Conservation (phyloP, 2,797 vertebrate genomes). For the Acrossocheilus fasciatus region DNA sequence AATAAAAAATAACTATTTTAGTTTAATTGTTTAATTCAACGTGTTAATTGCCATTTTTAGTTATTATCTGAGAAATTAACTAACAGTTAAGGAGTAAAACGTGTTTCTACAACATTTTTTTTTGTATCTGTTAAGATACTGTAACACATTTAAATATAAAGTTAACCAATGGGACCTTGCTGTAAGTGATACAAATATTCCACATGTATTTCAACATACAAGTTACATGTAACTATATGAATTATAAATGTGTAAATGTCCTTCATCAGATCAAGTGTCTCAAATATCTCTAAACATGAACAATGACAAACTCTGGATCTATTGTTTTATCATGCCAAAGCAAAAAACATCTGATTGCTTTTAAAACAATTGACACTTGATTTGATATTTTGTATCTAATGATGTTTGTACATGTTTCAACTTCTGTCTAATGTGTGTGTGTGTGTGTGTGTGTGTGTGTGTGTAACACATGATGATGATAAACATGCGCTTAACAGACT, state of each 20-base stretch:
- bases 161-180: not conserved
- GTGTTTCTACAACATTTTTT: too few relatives aligned
- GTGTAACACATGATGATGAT: slow-evolving; percentile 46
- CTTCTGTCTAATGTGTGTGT: not conserved
- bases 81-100: too few relatives aligned
- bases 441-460: slow-evolving; percentile 22
- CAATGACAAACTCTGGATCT: not conserved
- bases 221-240: too few relatives aligned
- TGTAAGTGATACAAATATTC: not conserved
- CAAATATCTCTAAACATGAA: not conserved
- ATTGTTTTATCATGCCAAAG: too few relatives aligned
- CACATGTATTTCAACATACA: not conserved
- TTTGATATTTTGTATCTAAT: not conserved
- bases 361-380: not conserved
- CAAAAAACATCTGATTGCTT: not conserved
- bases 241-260: not conserved
- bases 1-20: not conserved
- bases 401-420: not conserved
- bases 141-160: not conserved
- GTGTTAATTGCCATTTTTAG: not conserved
- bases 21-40: not conserved
- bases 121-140: not conserved
- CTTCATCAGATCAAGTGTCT: slow-evolving; percentile 3
- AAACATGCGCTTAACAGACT: slow-evolving; percentile 58
- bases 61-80: not conserved